Conservation (phyloP, 2,113 vertebrate genomes). For the Sceloporus tristichus region DNA sequence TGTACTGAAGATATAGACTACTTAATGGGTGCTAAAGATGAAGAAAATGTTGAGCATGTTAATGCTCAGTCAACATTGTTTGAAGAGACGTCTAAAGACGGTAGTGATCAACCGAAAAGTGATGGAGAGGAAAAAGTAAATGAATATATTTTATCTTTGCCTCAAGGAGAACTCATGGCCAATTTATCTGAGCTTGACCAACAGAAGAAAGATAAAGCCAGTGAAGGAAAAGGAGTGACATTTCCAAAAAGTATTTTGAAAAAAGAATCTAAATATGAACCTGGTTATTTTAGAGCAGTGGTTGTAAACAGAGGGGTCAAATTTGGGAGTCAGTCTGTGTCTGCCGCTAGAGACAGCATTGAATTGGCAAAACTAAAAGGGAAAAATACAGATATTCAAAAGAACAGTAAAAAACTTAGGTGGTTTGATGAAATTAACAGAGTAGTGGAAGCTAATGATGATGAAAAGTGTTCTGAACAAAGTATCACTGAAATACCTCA, state of each 20-base stretch:
- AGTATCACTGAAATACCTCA: constrained; percentile 39
- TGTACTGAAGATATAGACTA: constrained; percentile 58
- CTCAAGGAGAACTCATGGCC: constrained; percentile 47
- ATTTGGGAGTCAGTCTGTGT: constrained; percentile 76
- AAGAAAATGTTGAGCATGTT: constrained; percentile 63
- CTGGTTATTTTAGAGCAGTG: constrained; percentile 53
- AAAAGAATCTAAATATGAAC: constrained; percentile 80
- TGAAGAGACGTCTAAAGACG: constrained; percentile 53
- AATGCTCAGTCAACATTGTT: constrained; percentile 56
- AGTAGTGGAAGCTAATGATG: constrained; percentile 42
- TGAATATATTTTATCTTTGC: constrained; percentile 50
- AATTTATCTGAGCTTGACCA: constrained; percentile 50
- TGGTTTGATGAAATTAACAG: constrained; percentile 88
- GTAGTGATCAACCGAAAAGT: constrained; percentile 47
- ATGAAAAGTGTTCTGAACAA: constrained; percentile 51
- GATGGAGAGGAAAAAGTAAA: constrained; percentile 44
- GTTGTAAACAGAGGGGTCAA: constrained; percentile 65
- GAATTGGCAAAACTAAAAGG: constrained; percentile 84
- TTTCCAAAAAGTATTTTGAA: constrained; percentile 90
- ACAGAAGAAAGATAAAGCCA: constrained; percentile 51
- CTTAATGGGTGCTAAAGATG: constrained; percentile 56
- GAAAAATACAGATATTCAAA: constrained; percentile 72
- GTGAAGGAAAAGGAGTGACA: constrained; percentile 68
- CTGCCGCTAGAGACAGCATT: constrained; percentile 87
- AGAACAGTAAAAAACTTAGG: constrained; percentile 82